Evolutionary conservation across 2,797 vertebrate genomes (phyloP).

Genomic region (Cichlasoma orientale): DNA sequence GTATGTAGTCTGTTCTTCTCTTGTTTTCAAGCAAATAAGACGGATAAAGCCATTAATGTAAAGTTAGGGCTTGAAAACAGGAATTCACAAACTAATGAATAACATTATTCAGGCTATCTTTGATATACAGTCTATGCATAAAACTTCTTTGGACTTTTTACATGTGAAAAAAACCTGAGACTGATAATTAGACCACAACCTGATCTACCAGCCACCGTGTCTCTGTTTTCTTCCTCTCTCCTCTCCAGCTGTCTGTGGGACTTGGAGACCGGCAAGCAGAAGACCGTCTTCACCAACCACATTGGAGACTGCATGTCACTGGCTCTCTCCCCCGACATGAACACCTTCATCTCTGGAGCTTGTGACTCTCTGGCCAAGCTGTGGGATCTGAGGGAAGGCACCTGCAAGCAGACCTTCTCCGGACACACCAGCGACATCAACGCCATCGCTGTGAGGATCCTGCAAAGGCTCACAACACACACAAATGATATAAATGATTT

Average conservation of each 20-base stretch:
- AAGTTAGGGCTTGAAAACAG: background rate
- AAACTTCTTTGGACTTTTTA: accelerated
- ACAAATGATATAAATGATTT: background rate
- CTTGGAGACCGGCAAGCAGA: conserved; percentile 94
- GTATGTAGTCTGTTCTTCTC: too few species aligned
- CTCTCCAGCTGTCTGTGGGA: conserved; percentile 90
- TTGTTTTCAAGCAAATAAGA: background rate
- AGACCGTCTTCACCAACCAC: conserved; percentile 88
- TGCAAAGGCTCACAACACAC: background rate
- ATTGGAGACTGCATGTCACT: conserved; percentile 96
- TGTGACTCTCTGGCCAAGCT: conserved; percentile 96
- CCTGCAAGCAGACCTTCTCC: conserved; percentile 93
- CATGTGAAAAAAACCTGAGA: accelerated
- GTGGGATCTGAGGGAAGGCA: conserved; percentile 91
- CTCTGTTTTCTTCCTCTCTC: background rate
- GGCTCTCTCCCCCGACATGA: conserved; percentile 88
- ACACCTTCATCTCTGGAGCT: conserved; percentile 92
- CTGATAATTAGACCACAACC: accelerated
- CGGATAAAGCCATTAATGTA: background rate
- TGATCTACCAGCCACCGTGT: too few species aligned
- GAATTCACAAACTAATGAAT: background rate
- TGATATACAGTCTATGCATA: background rate
- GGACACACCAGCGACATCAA: conserved; percentile 98
- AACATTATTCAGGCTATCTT: background rate
- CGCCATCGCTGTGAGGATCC: conserved; percentile 86